Conservation (phyloP, 2,888 invertebrate genomes). For the Agonopterix subpropinquella region DNA sequence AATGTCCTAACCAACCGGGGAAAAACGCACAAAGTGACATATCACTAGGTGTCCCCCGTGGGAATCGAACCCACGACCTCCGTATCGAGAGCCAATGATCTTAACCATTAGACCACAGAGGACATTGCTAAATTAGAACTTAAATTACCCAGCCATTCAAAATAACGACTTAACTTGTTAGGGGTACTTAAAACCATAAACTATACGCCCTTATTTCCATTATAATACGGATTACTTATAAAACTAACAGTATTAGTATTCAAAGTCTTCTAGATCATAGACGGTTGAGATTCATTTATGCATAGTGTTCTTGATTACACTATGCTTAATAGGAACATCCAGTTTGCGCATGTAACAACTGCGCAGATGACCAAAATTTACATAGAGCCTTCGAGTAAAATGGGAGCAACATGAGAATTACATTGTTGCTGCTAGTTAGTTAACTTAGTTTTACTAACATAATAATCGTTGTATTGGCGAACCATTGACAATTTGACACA, state of each 20-base stretch:
- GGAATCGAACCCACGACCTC: too few relatives aligned
- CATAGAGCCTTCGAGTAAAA: conserved; percentile 50
- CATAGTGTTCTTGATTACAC: conserved; percentile 43
- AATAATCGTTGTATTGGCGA: too few relatives aligned
- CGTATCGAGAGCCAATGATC: too few relatives aligned
- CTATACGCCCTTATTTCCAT: too few relatives aligned
- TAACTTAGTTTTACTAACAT: not conserved
- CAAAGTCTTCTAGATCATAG: conserved; percentile 44
- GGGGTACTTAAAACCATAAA: not conserved
- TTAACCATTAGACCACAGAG: too few relatives aligned
- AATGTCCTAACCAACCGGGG: too few relatives aligned
- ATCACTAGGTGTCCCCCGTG: too few relatives aligned
- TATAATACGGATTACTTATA: conserved; percentile 8
- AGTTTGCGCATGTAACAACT: conserved; percentile 32
- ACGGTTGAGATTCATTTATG: conserved; percentile 55
- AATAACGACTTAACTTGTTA: not conserved
- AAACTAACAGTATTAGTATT: conserved; percentile 36
- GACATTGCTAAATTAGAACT: too few relatives aligned
- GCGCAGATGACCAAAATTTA: conserved; percentile 45
- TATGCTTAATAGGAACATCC: conserved; percentile 18
- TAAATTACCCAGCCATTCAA: too few relatives aligned
- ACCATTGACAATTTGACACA: too few relatives aligned
- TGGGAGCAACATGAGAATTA: conserved; percentile 10
- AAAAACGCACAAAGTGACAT: too few relatives aligned
- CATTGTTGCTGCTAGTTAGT: not conserved